These are phyloP conservation scores for Acanthosepion esculentum DNA, from an alignment of 2,888 invertebrate species.

Conservation along the genomic window DNA sequence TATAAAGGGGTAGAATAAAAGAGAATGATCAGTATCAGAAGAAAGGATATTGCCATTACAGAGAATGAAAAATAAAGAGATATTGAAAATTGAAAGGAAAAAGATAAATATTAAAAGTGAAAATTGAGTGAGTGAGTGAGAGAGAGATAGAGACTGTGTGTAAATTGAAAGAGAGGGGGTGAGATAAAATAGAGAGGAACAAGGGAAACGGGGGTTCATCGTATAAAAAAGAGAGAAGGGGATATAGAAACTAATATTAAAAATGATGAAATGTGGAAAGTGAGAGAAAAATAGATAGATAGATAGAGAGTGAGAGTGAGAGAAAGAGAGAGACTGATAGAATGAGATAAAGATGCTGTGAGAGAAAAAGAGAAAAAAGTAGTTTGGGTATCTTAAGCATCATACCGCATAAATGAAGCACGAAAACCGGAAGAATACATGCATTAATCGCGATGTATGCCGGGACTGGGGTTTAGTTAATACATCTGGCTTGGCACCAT, in stretches of 20 bases:
- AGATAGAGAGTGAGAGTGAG: too few species aligned
- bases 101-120: too few species aligned
- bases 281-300: too few species aligned
- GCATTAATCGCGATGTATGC: background rate
- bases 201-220: too few species aligned
- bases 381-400: background rate
- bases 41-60: background rate
- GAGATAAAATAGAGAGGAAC: background rate
- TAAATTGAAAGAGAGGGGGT: background rate
- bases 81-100: background rate
- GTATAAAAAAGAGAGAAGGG: too few species aligned
- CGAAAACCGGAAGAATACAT: background rate
- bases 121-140: background rate
- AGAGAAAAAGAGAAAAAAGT: background rate
- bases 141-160: background rate
- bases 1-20: background rate
- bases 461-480: background rate
- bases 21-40: background rate
- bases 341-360: too few species aligned
- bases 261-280: too few species aligned
- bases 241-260: too few species aligned
- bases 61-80: background rate
- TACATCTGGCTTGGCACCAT: background rate
- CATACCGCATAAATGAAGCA: background rate
- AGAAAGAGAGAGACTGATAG: too few species aligned